Base-by-base conservation (phyloP, 2,113 vertebrate species). In the Isichthys henryi region DNA sequence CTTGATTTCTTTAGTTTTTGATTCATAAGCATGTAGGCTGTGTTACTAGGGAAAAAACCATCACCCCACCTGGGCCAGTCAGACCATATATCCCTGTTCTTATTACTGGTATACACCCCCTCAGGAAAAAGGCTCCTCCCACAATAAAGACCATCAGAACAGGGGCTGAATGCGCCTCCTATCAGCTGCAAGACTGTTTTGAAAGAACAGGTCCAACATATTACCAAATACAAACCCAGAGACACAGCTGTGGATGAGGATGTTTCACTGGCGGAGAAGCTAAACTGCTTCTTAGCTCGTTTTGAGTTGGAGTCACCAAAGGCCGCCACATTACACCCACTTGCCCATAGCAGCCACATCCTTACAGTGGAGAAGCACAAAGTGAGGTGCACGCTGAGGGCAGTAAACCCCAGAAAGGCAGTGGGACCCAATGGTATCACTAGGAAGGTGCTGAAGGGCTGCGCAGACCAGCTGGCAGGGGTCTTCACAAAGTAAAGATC, bases 141-240 rank as follows among this genome's bases (percentile, higher is more conserved):
- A 84, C 43, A 15, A 46, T 39, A 49, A 84, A 48, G 45, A 84
- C 39, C 21, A 5, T 84, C 3, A 84, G 7, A 46, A 84, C 82
- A 11, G 45, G 31, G 53, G 35, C 86, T 62, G 86, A 88, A 43
- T 19, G 19, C 0, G 39, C 35, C 21, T 23, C 31, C 2, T 5
- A 8, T 4, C 52, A 87, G 50, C 46, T 91, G 9, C 49, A 88
- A 80, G 80, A 90, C n/a, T 88, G 53, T 2, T 91, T 89, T 53
- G 13, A 56, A 66, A 23, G 23, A 84, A 50, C 66, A 46, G 19
- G 23, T 62, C 21, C 19, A n/a, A 1, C 58, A 62, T n/a, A 62
- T 62, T 62, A 62, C 23, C 58, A 62, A 8, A 21, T n/a, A 62
- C 0, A 62, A 62, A n/a, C 19, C 8, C 23, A 62, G 58, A 21